These are phyloP conservation scores for Silurus lanzhouensis DNA, from an alignment of 2,797 vertebrate genomes.

Conservation along the genomic window DNA sequence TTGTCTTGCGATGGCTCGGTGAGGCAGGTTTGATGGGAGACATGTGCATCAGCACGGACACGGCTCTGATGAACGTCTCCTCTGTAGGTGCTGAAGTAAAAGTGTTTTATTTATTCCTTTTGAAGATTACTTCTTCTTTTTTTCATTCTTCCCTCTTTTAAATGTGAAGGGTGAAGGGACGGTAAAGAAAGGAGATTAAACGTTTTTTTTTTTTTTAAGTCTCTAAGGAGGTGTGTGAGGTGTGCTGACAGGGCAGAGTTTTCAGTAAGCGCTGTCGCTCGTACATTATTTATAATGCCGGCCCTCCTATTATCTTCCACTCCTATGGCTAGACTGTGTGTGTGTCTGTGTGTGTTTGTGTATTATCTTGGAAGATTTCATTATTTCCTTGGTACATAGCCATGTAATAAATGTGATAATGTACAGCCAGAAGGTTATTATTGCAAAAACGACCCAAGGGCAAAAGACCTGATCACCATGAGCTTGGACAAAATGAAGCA, in stretches of 20 bases:
- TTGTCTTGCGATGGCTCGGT: neutral
- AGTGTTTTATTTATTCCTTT: constrained; percentile 56
- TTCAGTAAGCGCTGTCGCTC: constrained; percentile 55
- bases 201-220: constrained; percentile 60
- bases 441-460: constrained; percentile 5
- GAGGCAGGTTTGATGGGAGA: constrained; percentile 3
- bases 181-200: constrained; percentile 60
- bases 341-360: constrained; percentile 22
- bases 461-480: neutral
- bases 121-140: constrained; percentile 57
- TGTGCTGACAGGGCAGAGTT: constrained; percentile 75
- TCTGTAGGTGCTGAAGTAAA: constrained; percentile 44
- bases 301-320: constrained; percentile 52
- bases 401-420: constrained; percentile 27
- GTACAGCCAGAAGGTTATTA: constrained; percentile 17
- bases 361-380: constrained; percentile 6
- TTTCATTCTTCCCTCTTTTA: constrained; percentile 36
- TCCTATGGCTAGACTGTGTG: neutral
- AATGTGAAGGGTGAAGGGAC: constrained; percentile 41
- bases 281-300: constrained; percentile 59
- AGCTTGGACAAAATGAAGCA: neutral
- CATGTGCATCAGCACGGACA: constrained; percentile 13
- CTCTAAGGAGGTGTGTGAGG: constrained; percentile 58
- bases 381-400: constrained; percentile 23
- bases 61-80: constrained; percentile 47